Evolutionary conservation across 2,113 vertebrate species (phyloP), one percentile per base, ranked within the genome.

Genomic region (Dromas ardeola): DNA sequence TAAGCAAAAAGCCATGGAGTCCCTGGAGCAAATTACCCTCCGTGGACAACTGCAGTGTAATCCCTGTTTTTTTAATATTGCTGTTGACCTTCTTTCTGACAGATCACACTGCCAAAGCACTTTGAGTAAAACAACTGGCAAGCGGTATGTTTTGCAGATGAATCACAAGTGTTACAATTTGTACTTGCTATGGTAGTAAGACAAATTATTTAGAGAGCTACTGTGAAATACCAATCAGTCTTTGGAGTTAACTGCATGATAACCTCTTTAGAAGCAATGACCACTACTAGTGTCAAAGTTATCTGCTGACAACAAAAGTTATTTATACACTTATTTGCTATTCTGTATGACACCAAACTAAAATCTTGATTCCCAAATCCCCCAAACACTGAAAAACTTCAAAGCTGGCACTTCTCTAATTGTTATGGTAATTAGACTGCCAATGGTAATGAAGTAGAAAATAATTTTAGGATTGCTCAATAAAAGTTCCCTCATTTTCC

Each of bases 71-170:
- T 91, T 88, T 55, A 29, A 88, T 86, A 55, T 58, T 84, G 83
- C 90, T 84, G 72, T 23, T 96, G 91, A 95, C 90, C 94, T 95
- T 96, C 96, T 26, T 94, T 61, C 86, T 70, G 71, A 65, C 76
- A 80, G 81, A 84, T 43, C 87, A 29, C 3, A 2, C 72, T 95
- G 91, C 73, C 93, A 94, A 94, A 93, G 82, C 70, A 61, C 86
- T 95, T 89, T 69, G 80, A 95, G 80, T 82, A 87, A 96, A 95
- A 87, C 93, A 96, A 93, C 47, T 92, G 90, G 90, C 93, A 89
- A 79, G 77, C 22, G 1, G 38, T 49, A 58, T 45, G 40, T 93
- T 95, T 78, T 92, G 77, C 53, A 86, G 77, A 96, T 88, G 88
- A 97, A 96, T 82, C 94, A 82, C 86, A 77, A 94, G 76, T 53